Percentiles rank a stretch among this genome's conserved stretches.
Conservation (phyloP, 2,797 vertebrate genomes). For the Acanthiza pusilla region DNA sequence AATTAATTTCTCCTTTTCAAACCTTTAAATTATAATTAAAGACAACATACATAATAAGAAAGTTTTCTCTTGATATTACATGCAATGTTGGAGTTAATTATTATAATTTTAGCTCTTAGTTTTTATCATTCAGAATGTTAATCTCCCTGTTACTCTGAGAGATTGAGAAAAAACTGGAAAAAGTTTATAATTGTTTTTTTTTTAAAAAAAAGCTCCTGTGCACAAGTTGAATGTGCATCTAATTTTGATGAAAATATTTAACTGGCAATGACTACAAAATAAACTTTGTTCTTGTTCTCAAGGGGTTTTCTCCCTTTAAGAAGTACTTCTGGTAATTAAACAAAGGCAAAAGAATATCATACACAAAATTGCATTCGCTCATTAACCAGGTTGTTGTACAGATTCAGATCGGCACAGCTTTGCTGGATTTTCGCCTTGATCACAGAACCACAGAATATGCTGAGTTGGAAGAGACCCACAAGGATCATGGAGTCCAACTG, state of each 20-base stretch:
- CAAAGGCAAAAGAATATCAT: background rate
- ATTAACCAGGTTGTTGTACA: background rate
- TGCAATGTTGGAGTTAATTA: conserved; percentile 48
- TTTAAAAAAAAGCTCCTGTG: background rate
- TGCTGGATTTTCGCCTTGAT: background rate
- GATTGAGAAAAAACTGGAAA: background rate
- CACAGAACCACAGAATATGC: background rate
- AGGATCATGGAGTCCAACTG: fast-evolving
- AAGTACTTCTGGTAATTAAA: background rate
- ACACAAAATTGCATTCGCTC: background rate
- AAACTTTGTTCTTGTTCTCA: conserved; percentile 19
- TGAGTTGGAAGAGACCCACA: background rate
- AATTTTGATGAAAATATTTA: background rate
- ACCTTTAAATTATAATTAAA: conserved; percentile 64
- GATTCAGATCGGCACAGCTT: background rate
- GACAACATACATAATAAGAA: conserved; percentile 44
- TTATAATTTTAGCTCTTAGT: conserved; percentile 18
- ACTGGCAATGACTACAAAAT: background rate
- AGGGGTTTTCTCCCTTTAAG: background rate
- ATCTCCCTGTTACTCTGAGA: conserved; percentile 5
- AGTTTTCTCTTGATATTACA: conserved; percentile 64
- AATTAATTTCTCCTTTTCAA: conserved; percentile 61
- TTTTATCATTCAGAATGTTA: conserved; percentile 49
- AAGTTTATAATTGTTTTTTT: background rate
- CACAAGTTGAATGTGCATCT: background rate